Conservation (phyloP, 2,113 vertebrate genomes). For the Cyprinodon brontotheroides region DNA sequence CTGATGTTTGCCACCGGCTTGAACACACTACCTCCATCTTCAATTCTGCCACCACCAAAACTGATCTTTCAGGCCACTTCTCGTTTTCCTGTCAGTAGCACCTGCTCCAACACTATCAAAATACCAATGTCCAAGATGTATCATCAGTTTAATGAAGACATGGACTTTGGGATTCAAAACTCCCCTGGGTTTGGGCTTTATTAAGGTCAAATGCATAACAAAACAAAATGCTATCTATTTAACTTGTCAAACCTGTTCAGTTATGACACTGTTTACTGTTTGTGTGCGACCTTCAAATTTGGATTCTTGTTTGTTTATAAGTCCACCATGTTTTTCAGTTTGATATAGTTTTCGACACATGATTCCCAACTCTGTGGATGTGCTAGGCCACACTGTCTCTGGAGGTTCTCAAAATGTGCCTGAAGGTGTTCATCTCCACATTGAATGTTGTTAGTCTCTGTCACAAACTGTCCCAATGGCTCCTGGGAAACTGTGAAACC, state of each 20-base stretch:
- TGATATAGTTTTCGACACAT: neutral
- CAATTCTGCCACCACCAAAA: too few relatives aligned
- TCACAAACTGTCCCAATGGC: neutral
- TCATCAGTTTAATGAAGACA: too few relatives aligned
- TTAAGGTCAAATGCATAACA: neutral
- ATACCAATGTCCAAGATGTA: too few relatives aligned
- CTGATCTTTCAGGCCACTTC: too few relatives aligned
- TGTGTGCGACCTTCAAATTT: neutral
- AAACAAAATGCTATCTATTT: neutral
- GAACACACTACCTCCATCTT: too few relatives aligned
- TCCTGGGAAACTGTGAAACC: neutral
- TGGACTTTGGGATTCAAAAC: too few relatives aligned
- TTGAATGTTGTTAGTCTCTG: neutral
- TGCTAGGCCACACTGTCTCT: neutral
- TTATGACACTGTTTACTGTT: neutral
- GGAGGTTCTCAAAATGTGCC: neutral
- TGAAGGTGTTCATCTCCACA: neutral
- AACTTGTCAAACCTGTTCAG: neutral
- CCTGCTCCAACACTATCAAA: too few relatives aligned
- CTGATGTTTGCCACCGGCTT: too few relatives aligned
- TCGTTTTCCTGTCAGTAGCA: too few relatives aligned
- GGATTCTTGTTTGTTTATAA: neutral
- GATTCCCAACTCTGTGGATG: neutral
- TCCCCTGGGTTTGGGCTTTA: neutral
- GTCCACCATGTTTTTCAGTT: neutral